These are phyloP conservation scores for Podabrus alpinus DNA, from an alignment of 2,888 invertebrate species.

Conservation along the genomic window DNA sequence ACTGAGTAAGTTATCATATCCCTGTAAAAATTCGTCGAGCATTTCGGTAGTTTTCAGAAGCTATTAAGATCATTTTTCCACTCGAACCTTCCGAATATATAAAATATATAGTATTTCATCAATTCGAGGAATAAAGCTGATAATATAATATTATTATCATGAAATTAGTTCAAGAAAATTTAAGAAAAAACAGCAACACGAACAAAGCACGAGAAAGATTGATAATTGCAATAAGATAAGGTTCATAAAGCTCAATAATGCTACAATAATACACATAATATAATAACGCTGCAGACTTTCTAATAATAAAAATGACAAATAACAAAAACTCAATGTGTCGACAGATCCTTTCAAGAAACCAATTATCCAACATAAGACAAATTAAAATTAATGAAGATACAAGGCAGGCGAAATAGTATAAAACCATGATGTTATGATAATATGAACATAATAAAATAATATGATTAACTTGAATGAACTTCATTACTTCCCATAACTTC, in stretches of 20 bases:
- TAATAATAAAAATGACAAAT: background rate
- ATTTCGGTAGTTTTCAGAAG: background rate
- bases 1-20: background rate
- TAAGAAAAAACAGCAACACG: background rate
- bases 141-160: background rate
- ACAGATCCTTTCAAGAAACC: background rate
- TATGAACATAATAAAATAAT: no score
- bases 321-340: background rate
- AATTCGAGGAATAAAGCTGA: background rate
- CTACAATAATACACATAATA: background rate
- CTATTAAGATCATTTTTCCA: no score
- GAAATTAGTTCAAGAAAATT: background rate
- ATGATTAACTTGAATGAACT: no score
- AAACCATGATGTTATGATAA: no score
- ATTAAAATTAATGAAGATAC: no score
- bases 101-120: background rate
- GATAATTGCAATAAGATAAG: background rate
- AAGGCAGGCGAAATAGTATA: no score
- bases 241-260: background rate
- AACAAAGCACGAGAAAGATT: background rate
- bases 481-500: no score
- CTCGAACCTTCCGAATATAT: no score
- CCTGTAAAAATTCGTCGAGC: background rate
- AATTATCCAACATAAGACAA: no score
- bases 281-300: background rate